These are phyloP conservation scores for Carlito syrichta DNA, from an alignment of 2,113 vertebrate genomes.

Conservation along the genomic window DNA sequence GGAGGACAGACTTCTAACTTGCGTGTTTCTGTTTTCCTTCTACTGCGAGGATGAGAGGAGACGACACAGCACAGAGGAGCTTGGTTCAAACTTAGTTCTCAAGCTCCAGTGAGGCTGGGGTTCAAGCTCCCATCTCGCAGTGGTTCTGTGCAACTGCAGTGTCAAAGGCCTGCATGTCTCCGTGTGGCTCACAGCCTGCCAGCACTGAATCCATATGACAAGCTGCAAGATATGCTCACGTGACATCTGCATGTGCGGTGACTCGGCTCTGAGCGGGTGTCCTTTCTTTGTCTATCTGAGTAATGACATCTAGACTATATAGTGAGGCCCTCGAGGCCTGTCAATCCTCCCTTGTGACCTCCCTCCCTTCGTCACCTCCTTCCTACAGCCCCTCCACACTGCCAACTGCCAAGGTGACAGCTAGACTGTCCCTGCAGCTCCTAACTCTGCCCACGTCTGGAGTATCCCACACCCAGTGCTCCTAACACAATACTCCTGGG, in stretches of 20 bases:
- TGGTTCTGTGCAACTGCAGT: neutral
- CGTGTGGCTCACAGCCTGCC: neutral
- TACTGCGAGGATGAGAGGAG: neutral
- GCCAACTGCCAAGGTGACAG: neutral
- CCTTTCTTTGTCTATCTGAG: slow-evolving; percentile 28
- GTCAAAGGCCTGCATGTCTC: neutral
- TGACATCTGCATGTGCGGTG: slow-evolving; percentile 27
- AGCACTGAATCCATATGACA: slow-evolving; percentile 41
- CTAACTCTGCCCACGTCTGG: neutral
- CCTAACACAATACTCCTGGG: neutral
- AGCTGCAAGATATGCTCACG: slow-evolving; percentile 19
- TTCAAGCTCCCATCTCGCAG: neutral
- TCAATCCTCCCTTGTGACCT: neutral
- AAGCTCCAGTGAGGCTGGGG: neutral
- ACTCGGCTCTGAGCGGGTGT: slow-evolving; percentile 27
- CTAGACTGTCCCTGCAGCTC: neutral
- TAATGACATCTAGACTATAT: slow-evolving; percentile 51
- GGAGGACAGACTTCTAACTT: neutral
- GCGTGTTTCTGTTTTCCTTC: neutral
- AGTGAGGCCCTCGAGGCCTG: slow-evolving; percentile 4
- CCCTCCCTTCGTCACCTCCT: neutral
- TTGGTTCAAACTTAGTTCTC: neutral
- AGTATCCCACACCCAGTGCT: neutral
- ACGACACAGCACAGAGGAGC: neutral
- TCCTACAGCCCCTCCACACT: neutral